phyloP scores from a whole-genome alignment of 2,113 vertebrate species.

The Callorhinus ursinus region DNA sequence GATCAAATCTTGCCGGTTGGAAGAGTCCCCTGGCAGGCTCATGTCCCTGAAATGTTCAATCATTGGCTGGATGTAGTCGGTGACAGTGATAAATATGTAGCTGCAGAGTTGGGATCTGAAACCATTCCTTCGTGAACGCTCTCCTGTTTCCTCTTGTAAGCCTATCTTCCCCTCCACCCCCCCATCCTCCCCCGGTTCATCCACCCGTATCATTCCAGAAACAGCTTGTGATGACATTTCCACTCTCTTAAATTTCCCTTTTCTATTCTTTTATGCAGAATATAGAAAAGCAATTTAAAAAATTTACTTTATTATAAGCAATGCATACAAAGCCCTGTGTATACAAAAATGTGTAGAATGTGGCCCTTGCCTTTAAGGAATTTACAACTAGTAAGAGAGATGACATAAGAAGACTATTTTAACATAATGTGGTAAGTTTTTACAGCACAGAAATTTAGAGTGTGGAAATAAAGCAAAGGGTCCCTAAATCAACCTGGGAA shows the following conservation, averaged over 20 bases:
- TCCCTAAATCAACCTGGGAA: neutral
- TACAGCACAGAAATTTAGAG: neutral
- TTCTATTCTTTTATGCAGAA: neutral
- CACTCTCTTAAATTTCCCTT: neutral
- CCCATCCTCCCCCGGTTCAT: neutral
- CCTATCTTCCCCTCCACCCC: neutral
- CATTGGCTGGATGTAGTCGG: neutral
- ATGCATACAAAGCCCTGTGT: neutral
- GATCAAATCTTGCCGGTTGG: neutral
- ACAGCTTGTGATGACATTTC: neutral
- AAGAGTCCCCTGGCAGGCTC: neutral
- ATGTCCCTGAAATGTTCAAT: neutral
- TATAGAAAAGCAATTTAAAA: neutral
- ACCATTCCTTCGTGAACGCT: neutral
- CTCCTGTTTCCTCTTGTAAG: neutral
- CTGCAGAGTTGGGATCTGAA: neutral
- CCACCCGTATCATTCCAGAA: neutral
- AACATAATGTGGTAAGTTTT: neutral
- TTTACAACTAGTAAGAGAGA: neutral
- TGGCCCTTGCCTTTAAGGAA: neutral
- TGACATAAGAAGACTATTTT: neutral
- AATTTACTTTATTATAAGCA: neutral
- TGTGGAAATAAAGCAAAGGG: neutral
- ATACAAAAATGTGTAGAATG: neutral
- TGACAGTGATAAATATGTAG: accelerated